Base-by-base conservation (phyloP, 2,888 invertebrate genomes). In the Penaeus monodon region DNA sequence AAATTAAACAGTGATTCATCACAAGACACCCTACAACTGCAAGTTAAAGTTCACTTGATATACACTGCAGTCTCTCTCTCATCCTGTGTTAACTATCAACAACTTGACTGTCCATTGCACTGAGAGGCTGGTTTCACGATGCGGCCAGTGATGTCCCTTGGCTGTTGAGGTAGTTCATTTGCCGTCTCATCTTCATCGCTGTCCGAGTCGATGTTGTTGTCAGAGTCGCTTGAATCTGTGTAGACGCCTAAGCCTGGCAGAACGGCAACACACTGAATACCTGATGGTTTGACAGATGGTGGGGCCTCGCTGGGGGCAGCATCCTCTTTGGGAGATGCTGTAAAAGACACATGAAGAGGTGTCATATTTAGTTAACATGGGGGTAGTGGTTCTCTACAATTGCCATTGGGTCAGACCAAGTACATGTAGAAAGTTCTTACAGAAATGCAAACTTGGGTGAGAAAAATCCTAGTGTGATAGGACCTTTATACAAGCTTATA, bases 191-290 rank as follows among this genome's bases (percentile, higher is more conserved):
- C 89, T 14, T 84, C 81, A 14, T 89, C 89, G 49, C 88, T 88
- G 73, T 90, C 90, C 4, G 89, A 81, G 78, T 86, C 81, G 27
- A 84, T 83, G 66, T 90, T 86, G 63, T 88, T 85, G 44, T 91
- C 91, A 6, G 91, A 91, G 85, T 91, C 91, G 86, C 91, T 91
- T 77, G 92, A 92, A 83, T 91, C 92, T 29, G 91, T 91, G 90
- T 92, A 92, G 12, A 90, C 91, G 22, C 91, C 92, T 22, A 92
- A 84, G 20, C 92, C 92, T 20, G 92, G 92, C 65, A 92, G 90
- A 24, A 91, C 90, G n/a, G 91, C 92, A 49, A 92, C 91, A 76
- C 91, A 91, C 73, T 90, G 86, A 29, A 90, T 79, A n/a, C 84
- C 78, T 12, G 86, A 44, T 57, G 57, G 57, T 57, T 57, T 57